A percentile compares a stretch with the other conserved stretches of the same genome.
Conservation (phyloP, 1,140 invertebrate genomes). For the Bombus superbus region DNA sequence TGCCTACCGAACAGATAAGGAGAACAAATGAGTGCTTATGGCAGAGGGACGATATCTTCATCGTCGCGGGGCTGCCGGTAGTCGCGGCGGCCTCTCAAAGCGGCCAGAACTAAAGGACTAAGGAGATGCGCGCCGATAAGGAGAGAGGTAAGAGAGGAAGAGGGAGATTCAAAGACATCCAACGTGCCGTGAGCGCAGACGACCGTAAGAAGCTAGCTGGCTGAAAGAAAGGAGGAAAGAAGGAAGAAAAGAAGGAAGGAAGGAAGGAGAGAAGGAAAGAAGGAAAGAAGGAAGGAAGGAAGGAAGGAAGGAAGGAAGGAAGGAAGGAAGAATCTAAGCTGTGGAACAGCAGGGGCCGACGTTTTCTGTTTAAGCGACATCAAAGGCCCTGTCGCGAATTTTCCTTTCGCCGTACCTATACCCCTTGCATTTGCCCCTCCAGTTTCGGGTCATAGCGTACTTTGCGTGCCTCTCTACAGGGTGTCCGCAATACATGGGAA, state of each 20-base stretch:
- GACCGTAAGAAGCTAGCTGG: constrained; percentile 40
- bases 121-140: constrained; percentile 62
- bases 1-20: constrained; percentile 65
- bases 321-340: constrained; percentile 53
- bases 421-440: background rate
- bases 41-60: constrained; percentile 57
- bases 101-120: constrained; percentile 64
- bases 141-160: constrained; percentile 1
- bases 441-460: constrained; percentile 28
- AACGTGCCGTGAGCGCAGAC: constrained; percentile 50
- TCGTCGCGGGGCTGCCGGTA: constrained; percentile 54
- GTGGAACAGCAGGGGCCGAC: constrained; percentile 53
- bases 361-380: constrained; percentile 72
- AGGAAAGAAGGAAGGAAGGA: constrained; percentile 20
- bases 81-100: constrained; percentile 52
- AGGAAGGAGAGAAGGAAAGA: constrained; percentile 6
- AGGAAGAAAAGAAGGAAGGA: background rate
- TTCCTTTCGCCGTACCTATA: constrained; percentile 56
- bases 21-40: constrained; percentile 67
- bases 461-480: constrained; percentile 32
- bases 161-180: constrained; percentile 60
- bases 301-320: constrained; percentile 32
- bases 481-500: background rate
- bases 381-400: constrained; percentile 73
- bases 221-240: constrained; percentile 7